Base-by-base conservation (phyloP, 2,888 invertebrate species). In the Apamea crenata region DNA sequence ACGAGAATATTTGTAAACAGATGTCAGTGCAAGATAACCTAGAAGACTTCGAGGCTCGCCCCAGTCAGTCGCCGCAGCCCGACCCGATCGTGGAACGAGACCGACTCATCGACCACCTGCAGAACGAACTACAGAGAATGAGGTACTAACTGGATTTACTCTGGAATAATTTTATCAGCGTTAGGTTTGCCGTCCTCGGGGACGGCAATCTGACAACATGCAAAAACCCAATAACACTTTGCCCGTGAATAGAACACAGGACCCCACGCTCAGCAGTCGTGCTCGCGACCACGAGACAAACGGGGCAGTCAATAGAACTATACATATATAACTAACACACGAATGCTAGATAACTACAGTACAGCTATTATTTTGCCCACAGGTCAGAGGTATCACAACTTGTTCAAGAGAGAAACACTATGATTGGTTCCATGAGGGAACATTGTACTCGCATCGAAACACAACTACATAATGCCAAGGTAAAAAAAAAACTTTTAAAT, bases 31-130 rank as follows among this genome's bases (percentile, higher is more conserved):
- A 81, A 4, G 96, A 96, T 72, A 95, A 93, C 8, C 65, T 91
- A 68, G 95, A 96, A 10, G 92, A 92, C 81, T 91, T 93, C 74
- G 94, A 95, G 78, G 91, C 91, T 32, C 95, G 95, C 16, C 90
- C 94, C 44, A 92, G 95, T 70, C 95, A 94, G 1, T 95, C 95
- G 8, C 97, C 94, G 88, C 93, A 95, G 88, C 94, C 95, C 81
- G 95, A 95, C 92, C 96, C 97, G 1, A 91, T 98, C 18, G 93
- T 97, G 16, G 97, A 98, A 90, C 93, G 98, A 78, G 98, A 99
- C 93, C 97, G 97, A 81, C 96, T 99, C 67, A 99, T 99, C 86
- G 98, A 98, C 83, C 98, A 99, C 91, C 97, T 99, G 87, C 98
- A 98, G 93, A 97, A 97, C 86, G 98, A 99, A 94, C 96, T 98